A percentile compares a stretch with the other conserved stretches of the same genome.
Evolutionary conservation across 2,113 vertebrate species (phyloP).

Genomic region (Stictonetta naevosa): DNA sequence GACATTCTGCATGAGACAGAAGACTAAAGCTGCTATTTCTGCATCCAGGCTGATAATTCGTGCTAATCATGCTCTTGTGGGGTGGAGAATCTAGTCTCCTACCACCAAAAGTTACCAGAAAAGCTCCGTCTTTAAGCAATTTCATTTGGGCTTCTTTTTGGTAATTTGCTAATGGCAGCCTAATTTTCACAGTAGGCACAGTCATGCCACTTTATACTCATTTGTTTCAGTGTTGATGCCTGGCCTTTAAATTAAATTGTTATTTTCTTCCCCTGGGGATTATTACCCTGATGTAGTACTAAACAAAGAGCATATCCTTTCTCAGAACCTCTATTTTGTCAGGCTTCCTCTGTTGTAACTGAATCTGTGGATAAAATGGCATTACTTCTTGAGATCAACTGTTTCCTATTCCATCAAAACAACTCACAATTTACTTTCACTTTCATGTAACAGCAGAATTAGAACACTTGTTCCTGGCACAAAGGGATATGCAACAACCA

Average conservation of each 20-base stretch:
- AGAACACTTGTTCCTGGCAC: background rate
- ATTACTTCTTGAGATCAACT: background rate
- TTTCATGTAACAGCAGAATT: background rate
- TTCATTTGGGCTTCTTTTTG: background rate
- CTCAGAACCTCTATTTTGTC: background rate
- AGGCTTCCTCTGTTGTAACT: background rate
- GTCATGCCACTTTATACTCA: background rate
- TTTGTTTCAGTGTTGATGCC: slow-evolving; percentile 24
- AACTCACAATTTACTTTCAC: background rate
- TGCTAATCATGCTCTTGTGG: background rate
- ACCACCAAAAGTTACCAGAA: background rate
- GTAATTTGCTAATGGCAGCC: background rate
- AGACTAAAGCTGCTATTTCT: background rate
- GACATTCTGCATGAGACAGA: background rate
- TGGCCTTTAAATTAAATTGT: slow-evolving; percentile 33
- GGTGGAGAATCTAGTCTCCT: background rate
- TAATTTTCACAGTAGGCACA: background rate
- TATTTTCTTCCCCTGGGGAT: slow-evolving; percentile 7
- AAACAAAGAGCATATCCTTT: slow-evolving; percentile 14
- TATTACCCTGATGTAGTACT: background rate
- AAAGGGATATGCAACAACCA: background rate
- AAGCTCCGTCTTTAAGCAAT: background rate
- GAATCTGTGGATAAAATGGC: background rate
- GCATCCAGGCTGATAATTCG: background rate
- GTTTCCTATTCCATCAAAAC: background rate